Evolutionary conservation across 1,140 invertebrate species (phyloP).

Genomic region (Pogonus chalceus): DNA sequence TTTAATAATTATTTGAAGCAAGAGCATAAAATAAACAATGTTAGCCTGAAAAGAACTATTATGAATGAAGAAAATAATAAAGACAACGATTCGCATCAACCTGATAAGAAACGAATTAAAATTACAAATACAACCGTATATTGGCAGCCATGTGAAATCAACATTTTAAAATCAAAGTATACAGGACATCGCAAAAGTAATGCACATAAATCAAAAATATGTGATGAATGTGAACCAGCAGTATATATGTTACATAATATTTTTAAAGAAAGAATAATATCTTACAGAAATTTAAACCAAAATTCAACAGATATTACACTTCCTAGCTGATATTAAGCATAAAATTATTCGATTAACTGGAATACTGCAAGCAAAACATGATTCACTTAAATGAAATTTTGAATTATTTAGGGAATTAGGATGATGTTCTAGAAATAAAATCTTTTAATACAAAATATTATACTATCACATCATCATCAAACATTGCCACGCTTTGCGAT

Average conservation of each 20-base stretch:
- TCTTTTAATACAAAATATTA: neutral
- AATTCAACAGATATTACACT: neutral
- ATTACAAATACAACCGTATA: neutral
- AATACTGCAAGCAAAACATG: neutral
- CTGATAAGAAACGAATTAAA: neutral
- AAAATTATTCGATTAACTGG: neutral
- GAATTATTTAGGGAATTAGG: neutral
- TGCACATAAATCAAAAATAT: neutral
- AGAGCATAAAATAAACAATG: neutral
- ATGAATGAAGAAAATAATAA: neutral
- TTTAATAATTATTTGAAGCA: neutral
- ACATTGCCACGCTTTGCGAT: neutral
- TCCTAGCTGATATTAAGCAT: neutral
- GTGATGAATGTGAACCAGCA: neutral
- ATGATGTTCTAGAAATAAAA: neutral
- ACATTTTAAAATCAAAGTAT: neutral
- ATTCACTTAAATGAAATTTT: neutral
- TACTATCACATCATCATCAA: neutral
- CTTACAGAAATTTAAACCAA: neutral
- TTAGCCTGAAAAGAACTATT: neutral
- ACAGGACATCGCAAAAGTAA: neutral
- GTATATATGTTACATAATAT: neutral
- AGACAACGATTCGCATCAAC: neutral
- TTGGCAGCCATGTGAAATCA: neutral
- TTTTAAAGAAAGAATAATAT: neutral